Evolutionary conservation across 2,888 invertebrate genomes (phyloP), one percentile per base, ranked within the genome.

Genomic region (Ceramica pisi): DNA sequence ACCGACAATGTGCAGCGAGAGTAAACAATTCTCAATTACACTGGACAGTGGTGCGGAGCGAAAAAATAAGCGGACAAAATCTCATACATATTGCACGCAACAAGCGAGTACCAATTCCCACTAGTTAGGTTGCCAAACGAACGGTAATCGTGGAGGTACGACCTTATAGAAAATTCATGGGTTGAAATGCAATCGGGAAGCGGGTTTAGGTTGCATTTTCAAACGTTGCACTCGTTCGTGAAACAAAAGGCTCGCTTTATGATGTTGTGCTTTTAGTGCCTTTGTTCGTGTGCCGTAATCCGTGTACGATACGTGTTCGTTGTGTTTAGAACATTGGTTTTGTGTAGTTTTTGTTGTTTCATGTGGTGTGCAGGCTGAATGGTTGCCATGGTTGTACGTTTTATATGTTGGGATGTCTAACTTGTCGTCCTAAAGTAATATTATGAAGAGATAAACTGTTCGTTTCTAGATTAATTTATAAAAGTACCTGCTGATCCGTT

Each of bases 41-140:
- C 79, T 77, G 91, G 90, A 92, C 94, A 92, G 89, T 91, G 92
- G 91, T 86, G 81, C 87, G 87, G 81, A 81, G 74, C 82, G 87
- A 92, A 95, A 94, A 95, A 95, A 94, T 91, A 90, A 92, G 89
- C 90, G 90, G 89, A 92, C 94, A 92, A 92, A 94, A 93, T 92
- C 94, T 92, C 94, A 92, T 96, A 88, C 91, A 95, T 95, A 92
- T 94, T 95, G 88, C 86, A 95, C 90, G 90, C 89, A 92, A 94
- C 94, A 93, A 90, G 91, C 93, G 92, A 83, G 90, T 89, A 92
- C 93, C 94, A 93, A 93, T 94, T 92, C 92, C 92, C 91, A 90
- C 93, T 94, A 95, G 94, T 94, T 93, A 93, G 90, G 87, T 73
- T 86, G 88, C 86, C 88, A 81, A 88, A 88, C 89, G 89, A 89